phyloP scores from a whole-genome alignment of 2,797 vertebrate genomes.

The Silurus lanzhouensis region DNA sequence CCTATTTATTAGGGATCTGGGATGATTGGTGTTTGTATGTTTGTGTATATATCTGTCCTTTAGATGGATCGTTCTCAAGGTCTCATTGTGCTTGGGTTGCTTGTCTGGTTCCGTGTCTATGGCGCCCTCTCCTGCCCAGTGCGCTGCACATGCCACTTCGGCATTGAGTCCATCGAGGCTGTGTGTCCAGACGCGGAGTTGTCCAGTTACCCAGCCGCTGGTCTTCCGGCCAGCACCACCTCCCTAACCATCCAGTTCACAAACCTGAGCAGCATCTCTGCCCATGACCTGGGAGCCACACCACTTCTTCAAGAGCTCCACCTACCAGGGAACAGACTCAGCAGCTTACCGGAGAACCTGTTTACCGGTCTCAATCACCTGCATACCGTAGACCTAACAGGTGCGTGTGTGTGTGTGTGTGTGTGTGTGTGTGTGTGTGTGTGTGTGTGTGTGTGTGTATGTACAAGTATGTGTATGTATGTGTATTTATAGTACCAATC shows the following conservation, averaged over 20 bases:
- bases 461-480: background rate
- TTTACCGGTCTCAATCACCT: slow-evolving; percentile 54
- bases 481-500: no score
- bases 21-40: background rate
- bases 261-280: slow-evolving; percentile 54
- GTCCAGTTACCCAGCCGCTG: slow-evolving; percentile 48
- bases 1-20: background rate
- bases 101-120: slow-evolving; percentile 52
- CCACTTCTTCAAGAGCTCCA: slow-evolving; percentile 62
- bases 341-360: slow-evolving; percentile 53
- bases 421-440: background rate
- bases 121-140: slow-evolving; percentile 58
- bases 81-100: slow-evolving; percentile 52
- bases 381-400: slow-evolving; percentile 62
- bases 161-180: slow-evolving; percentile 51
- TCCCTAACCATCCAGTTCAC: slow-evolving; percentile 62
- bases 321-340: slow-evolving; percentile 60
- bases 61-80: slow-evolving; percentile 60
- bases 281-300: slow-evolving; percentile 48
- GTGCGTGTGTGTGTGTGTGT: slow-evolving; percentile 30
- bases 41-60: background rate
- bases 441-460: background rate
- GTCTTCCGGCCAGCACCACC: slow-evolving; percentile 58
- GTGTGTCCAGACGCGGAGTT: slow-evolving; percentile 55
- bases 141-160: slow-evolving; percentile 60